Evolutionary conservation across 2,113 vertebrate species (phyloP).

Genomic region (Paraplagusia blochii): DNA sequence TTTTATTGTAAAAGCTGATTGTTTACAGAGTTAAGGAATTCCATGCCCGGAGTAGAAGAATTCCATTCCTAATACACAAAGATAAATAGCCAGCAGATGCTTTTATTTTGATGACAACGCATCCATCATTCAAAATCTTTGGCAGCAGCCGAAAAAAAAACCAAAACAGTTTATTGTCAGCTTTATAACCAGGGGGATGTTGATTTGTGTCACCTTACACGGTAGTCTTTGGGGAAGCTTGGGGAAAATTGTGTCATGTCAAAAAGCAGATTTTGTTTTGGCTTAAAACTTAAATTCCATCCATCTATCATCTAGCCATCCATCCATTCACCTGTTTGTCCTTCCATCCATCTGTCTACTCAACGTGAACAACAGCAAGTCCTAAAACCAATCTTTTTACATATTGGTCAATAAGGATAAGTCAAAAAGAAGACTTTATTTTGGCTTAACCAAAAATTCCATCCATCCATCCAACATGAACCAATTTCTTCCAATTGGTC

Average conservation of each 20-base stretch:
- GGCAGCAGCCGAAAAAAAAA: constrained; percentile 11
- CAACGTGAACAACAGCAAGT: too few relatives aligned
- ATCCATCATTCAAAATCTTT: constrained; percentile 41
- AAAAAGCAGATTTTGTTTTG: background rate
- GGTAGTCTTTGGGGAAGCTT: background rate
- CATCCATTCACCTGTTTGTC: background rate
- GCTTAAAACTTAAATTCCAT: background rate
- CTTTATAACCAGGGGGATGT: too few relatives aligned
- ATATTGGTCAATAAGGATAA: too few relatives aligned
- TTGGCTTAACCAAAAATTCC: too few relatives aligned
- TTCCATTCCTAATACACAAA: constrained; percentile 48
- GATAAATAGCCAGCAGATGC: constrained; percentile 47
- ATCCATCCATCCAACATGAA: too few relatives aligned
- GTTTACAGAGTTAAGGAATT: constrained; percentile 66
- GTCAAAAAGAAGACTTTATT: too few relatives aligned
- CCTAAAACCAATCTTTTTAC: too few relatives aligned
- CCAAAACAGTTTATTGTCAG: constrained; percentile 3
- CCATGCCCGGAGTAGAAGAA: constrained; percentile 5
- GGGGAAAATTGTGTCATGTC: background rate
- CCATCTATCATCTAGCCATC: background rate
- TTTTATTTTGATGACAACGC: constrained; percentile 42
- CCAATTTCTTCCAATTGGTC: too few relatives aligned
- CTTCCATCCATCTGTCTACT: background rate
- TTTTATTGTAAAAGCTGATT: constrained; percentile 57
- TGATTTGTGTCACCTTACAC: too few relatives aligned